Base-by-base conservation (phyloP, 2,888 invertebrate genomes). In the Operophtera brumata region DNA sequence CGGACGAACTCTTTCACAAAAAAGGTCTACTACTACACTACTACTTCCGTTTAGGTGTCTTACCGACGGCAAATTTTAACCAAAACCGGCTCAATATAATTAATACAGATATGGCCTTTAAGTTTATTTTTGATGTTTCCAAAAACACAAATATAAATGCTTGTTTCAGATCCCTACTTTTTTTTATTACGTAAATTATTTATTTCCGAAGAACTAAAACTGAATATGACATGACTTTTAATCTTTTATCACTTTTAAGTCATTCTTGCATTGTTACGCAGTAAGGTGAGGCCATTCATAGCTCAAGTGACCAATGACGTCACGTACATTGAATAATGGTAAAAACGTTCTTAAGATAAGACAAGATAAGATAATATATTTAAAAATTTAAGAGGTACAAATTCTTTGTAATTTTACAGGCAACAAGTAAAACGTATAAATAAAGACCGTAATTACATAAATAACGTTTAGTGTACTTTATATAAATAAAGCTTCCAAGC, bases 61-160 rank as follows among this genome's bases (percentile, higher is more conserved):
- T 50, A 42, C 50, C 48, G 41, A 62, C 65, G 47, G 56, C 52
- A 35, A 62, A 59, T 59, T 58, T 61, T 62, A 59, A 54, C 67
- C 62, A 57, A 68, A 54, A 64, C 49, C 67, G 66, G 61, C 62
- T 64, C 65, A 61, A 67, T 62, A 65, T 54, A 61, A 63, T 66
- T 66, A 62, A 54, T 62, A 49, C 59, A 61, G 62, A 72, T 74
- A 74, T n/a, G 75, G 75, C 73, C 73, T 63, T 65, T 55, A 60
- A 49, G 46, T 40, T 12, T 14, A 43, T 57, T 53, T 44, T 44
- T 61, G 57, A 59, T 57, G 47, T 42, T 58, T 48, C 13, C 14
- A 56, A 54, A 58, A 62, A 62, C 59, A 12, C 5, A n/a, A 58
- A 26, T 25, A 12, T 56, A 60, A 59, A 62, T 60, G 52, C 54